phyloP scores from a whole-genome alignment of 1,140 invertebrate genomes.

The Tenebrio molitor region DNA sequence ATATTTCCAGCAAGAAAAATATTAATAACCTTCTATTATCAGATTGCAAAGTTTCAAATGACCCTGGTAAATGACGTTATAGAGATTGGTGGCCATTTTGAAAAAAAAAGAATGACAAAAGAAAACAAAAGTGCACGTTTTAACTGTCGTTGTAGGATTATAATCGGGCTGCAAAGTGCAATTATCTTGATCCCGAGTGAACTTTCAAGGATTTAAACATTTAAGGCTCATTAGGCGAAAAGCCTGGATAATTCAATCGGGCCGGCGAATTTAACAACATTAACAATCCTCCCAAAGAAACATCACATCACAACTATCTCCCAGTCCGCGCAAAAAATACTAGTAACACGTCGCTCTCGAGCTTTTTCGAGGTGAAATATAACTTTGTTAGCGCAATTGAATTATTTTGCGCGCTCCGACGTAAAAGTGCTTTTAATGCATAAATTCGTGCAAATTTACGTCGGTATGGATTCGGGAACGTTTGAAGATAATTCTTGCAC shows the following conservation, averaged over 20 bases:
- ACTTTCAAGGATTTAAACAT: conserved; percentile 24
- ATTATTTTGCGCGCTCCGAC: neutral
- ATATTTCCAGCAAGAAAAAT: no score
- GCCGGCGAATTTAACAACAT: conserved; percentile 12
- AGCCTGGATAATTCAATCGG: conserved; percentile 4
- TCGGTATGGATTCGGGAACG: neutral
- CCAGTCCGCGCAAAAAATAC: neutral
- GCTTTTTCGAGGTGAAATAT: neutral
- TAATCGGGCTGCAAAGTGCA: neutral
- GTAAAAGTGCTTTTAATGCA: conserved; percentile 8
- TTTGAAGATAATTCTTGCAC: neutral
- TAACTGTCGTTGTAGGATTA: neutral
- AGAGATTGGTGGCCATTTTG: no score
- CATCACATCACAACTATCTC: neutral
- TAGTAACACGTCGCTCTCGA: neutral
- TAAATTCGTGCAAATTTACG: neutral
- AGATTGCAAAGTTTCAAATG: no score
- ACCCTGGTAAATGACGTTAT: no score
- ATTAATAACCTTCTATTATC: no score
- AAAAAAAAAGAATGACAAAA: no score
- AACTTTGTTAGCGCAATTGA: neutral
- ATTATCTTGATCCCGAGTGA: conserved; percentile 29
- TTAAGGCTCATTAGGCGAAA: conserved; percentile 11
- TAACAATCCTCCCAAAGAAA: conserved; percentile 19
- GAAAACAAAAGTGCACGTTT: no score